Evolutionary conservation across 2,797 vertebrate species (phyloP).

Genomic region (Sebastes nivosus): DNA sequence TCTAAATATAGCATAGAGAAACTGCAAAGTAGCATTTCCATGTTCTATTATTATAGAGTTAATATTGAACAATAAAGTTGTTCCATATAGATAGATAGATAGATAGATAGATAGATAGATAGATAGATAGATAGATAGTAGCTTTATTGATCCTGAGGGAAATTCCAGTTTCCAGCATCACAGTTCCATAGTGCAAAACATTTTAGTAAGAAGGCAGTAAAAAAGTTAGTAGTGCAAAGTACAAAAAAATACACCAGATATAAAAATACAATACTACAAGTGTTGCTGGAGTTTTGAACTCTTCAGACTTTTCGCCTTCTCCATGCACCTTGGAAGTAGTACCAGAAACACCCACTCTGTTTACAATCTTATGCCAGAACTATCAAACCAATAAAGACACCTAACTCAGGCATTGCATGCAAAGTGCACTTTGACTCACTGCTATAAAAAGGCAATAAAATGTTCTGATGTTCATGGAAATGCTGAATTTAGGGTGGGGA

Average conservation of each 20-base stretch:
- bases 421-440: slow-evolving; percentile 27
- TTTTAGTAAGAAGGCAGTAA: too few species aligned
- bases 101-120: too few species aligned
- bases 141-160: too few species aligned
- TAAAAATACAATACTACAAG: background rate
- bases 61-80: too few species aligned
- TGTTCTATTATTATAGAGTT: background rate
- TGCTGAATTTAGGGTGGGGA: background rate
- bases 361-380: background rate
- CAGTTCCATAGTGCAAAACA: too few species aligned
- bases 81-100: background rate
- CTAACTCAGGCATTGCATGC: background rate
- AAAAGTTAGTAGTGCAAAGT: too few species aligned
- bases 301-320: background rate
- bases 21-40: background rate
- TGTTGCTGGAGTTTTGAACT: background rate
- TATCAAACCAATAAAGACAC: slow-evolving; percentile 1
- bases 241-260: too few species aligned
- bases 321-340: background rate
- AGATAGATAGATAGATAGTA: too few species aligned
- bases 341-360: background rate
- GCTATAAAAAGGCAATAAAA: background rate
- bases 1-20: background rate
- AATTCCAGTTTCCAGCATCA: too few species aligned
- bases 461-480: background rate